Conservation (phyloP, 2,888 invertebrate species). For the Aleiodes testaceus region DNA sequence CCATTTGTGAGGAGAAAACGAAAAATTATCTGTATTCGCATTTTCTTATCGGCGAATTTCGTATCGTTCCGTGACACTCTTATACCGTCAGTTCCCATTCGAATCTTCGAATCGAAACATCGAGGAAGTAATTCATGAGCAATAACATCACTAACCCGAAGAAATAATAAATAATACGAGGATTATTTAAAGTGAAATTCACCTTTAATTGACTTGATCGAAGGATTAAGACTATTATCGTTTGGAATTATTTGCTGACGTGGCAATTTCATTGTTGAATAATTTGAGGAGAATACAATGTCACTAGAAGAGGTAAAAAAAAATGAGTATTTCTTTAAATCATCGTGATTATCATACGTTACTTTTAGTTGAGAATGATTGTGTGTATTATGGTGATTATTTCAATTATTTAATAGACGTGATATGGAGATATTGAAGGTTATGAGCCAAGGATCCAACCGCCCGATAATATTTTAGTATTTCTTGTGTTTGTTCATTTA, state of each 20-base stretch:
- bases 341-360: not conserved
- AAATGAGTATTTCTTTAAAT: not conserved
- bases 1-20: no score
- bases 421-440: constrained; percentile 9
- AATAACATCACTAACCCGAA: not conserved
- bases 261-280: constrained; percentile 5
- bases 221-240: not conserved
- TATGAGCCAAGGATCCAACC: constrained; percentile 3
- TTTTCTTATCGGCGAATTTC: constrained; percentile 6
- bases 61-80: not conserved
- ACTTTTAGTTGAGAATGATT: not conserved
- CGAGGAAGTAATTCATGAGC: not conserved
- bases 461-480: not conserved
- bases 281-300: constrained; percentile 7
- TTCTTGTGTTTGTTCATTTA: not conserved
- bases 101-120: constrained; percentile 9
- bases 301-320: constrained; percentile 35
- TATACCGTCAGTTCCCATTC: not conserved
- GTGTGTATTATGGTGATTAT: not conserved
- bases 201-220: not conserved
- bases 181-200: not conserved
- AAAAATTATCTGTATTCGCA: no score
- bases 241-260: constrained; percentile 6
- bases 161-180: not conserved
- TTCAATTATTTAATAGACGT: not conserved